Percentiles rank a stretch among this genome's conserved stretches.
phyloP scores from a whole-genome alignment of 2,888 invertebrate species.

The Pelosia muscerda region DNA sequence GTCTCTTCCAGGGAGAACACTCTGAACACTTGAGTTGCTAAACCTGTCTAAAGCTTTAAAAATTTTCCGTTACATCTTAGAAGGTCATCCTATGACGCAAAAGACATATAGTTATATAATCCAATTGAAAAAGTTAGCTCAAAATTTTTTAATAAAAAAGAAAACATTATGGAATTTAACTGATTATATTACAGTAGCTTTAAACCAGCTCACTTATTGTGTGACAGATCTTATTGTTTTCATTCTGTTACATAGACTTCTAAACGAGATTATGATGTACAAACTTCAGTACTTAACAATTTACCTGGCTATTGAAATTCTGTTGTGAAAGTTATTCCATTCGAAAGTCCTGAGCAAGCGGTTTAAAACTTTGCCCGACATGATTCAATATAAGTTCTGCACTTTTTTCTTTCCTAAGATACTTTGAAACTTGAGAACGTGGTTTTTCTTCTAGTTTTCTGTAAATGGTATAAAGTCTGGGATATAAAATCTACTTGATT shows the following conservation, averaged over 20 bases:
- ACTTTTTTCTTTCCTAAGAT: conserved; percentile 35
- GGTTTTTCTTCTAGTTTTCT: conserved; percentile 24
- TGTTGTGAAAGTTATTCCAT: conserved; percentile 43
- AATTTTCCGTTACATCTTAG: too few relatives aligned
- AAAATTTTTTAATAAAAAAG: too few relatives aligned
- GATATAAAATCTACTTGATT: too few relatives aligned
- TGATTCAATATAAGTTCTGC: conserved; percentile 49
- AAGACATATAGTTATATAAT: too few relatives aligned
- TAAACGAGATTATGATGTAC: conserved; percentile 29
- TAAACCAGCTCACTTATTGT: neutral
- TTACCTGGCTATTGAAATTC: conserved; percentile 53
- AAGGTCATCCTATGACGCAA: too few relatives aligned
- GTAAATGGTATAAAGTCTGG: too few relatives aligned
- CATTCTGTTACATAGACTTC: conserved; percentile 18
- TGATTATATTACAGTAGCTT: too few relatives aligned
- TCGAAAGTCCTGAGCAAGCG: conserved; percentile 40
- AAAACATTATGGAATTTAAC: too few relatives aligned
- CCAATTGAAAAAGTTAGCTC: too few relatives aligned
- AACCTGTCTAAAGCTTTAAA: too few relatives aligned
- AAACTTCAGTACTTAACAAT: conserved; percentile 40
- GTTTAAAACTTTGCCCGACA: conserved; percentile 44
- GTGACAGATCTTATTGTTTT: neutral
- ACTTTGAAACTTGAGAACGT: conserved; percentile 30
- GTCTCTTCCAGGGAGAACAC: too few relatives aligned
- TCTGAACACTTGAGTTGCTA: too few relatives aligned